phyloP scores from a whole-genome alignment of 2,888 invertebrate species.

The Hirtodrosophila trivittata region DNA sequence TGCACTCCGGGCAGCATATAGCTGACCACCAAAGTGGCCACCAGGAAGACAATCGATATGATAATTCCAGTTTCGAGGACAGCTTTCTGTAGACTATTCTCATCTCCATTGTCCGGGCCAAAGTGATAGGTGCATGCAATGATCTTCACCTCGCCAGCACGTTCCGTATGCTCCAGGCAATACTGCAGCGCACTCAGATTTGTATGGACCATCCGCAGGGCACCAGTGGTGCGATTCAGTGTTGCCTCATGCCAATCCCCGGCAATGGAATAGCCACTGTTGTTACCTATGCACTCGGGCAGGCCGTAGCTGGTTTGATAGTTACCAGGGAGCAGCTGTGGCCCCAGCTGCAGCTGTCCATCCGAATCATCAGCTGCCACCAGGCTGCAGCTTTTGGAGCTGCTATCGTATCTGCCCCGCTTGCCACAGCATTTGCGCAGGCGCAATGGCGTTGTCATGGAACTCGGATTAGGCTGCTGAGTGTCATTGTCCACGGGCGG shows the following conservation, averaged over 20 bases:
- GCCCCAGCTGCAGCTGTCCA: conserved; percentile 60
- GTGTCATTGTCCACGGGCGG: conserved; percentile 37
- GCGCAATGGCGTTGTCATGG: conserved; percentile 77
- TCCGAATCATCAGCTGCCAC: conserved; percentile 38
- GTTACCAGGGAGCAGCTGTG: conserved; percentile 48
- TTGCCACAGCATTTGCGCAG: conserved; percentile 89
- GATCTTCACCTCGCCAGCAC: conserved; percentile 84
- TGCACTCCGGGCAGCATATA: conserved; percentile 92
- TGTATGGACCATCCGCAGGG: conserved; percentile 60
- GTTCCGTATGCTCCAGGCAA: conserved; percentile 74
- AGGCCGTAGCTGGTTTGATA: conserved; percentile 78
- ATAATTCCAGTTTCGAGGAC: conserved; percentile 91
- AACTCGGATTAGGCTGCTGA: conserved; percentile 21
- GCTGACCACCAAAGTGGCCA: conserved; percentile 91
- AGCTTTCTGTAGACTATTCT: conserved; percentile 85
- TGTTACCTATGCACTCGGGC: conserved; percentile 64
- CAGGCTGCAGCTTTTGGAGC: conserved; percentile 84
- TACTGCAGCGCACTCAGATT: conserved; percentile 66
- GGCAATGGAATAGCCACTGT: conserved; percentile 72
- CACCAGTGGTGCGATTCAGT: conserved; percentile 53
- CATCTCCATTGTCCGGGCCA: conserved; percentile 58
- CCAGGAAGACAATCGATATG: conserved; percentile 91
- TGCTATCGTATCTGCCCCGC: conserved; percentile 86
- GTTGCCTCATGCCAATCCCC: conserved; percentile 72
- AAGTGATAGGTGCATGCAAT: conserved; percentile 87